phyloP scores from a whole-genome alignment of 2,113 vertebrate genomes.

The Hemiscyllium ocellatum region DNA sequence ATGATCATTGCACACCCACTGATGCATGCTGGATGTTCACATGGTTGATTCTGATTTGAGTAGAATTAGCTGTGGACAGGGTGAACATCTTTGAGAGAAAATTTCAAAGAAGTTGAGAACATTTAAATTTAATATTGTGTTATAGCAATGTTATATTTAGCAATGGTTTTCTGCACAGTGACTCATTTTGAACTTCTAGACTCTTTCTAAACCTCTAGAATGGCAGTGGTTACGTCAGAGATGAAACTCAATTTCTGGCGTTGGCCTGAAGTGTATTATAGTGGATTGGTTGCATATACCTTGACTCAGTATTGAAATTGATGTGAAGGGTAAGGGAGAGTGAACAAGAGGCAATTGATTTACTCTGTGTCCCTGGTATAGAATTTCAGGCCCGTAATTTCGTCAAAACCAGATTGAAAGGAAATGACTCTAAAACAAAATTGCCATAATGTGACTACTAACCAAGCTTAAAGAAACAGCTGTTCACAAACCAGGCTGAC shows the following conservation, averaged over 20 bases:
- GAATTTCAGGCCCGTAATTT: not conserved
- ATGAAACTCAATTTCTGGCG: not conserved
- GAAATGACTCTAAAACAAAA: not conserved
- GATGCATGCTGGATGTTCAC: not conserved
- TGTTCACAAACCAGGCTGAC: not conserved
- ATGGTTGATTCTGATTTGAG: not conserved
- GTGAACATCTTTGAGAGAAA: not conserved
- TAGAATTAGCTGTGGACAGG: not conserved
- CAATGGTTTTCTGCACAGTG: not conserved
- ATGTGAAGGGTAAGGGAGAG: not conserved
- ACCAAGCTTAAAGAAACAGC: not conserved
- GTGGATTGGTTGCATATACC: not conserved
- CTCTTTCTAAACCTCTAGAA: not conserved
- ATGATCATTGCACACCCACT: not conserved
- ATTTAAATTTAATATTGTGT: not conserved
- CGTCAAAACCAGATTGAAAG: not conserved
- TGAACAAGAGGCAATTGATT: not conserved
- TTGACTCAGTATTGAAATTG: not conserved
- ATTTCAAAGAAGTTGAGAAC: not conserved
- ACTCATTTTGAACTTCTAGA: not conserved
- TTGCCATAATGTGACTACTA: not conserved
- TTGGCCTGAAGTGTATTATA: not conserved
- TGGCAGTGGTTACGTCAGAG: not conserved
- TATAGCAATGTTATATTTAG: not conserved
- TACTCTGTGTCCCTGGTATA: not conserved